phyloP scores from a whole-genome alignment of 2,888 invertebrate species.

The Pristionchus mayeri region DNA sequence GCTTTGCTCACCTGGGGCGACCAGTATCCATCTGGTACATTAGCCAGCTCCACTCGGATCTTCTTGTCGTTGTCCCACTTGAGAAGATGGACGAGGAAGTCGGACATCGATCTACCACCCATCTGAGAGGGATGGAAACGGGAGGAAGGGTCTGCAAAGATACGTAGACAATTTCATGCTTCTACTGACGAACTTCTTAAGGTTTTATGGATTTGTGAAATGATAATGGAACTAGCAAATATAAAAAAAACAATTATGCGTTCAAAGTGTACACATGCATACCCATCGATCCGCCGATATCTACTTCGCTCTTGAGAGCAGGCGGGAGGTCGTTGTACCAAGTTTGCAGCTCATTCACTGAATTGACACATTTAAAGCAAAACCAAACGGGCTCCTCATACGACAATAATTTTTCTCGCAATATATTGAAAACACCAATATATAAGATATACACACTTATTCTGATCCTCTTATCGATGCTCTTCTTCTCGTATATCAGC shows the following conservation, averaged over 20 bases:
- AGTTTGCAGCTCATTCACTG: slow-evolving; percentile 25
- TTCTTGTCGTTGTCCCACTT: slow-evolving; percentile 37
- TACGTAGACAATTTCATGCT: no score
- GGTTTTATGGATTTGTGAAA: no score
- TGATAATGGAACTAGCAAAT: no score
- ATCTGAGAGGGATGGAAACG: slow-evolving; percentile 29
- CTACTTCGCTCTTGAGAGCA: background rate
- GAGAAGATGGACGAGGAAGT: slow-evolving; percentile 7
- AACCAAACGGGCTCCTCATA: no score
- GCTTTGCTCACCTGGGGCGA: background rate
- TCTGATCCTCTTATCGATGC: slow-evolving; percentile 40
- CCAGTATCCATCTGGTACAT: slow-evolving; percentile 33
- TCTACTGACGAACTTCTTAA: no score
- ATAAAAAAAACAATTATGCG: background rate
- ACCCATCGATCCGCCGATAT: background rate
- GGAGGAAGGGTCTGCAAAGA: background rate
- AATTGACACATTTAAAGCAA: background rate
- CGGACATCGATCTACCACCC: slow-evolving; percentile 15
- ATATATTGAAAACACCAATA: background rate
- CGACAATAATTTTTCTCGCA: no score
- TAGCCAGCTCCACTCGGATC: slow-evolving; percentile 23
- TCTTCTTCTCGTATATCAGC: slow-evolving; percentile 16
- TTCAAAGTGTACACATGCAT: background rate
- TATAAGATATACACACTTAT: background rate
- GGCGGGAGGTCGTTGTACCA: slow-evolving; percentile 34